Conservation (phyloP, 2,888 invertebrate species). For the Phanerotoma sp. region DNA sequence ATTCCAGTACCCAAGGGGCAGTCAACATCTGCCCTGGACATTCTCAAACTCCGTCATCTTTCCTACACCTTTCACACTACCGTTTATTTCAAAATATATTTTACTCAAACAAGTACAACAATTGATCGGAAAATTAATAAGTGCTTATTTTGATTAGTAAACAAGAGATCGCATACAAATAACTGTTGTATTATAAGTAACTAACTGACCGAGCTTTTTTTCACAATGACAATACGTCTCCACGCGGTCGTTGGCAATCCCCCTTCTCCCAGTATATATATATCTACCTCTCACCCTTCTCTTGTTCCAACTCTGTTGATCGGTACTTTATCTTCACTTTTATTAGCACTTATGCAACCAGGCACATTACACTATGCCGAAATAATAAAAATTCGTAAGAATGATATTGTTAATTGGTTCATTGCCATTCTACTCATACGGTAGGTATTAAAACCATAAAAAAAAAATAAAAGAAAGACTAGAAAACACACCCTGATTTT, state of each 20-base stretch:
- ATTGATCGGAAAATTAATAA: no score
- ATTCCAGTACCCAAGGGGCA: conserved; percentile 32
- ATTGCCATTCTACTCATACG: background rate
- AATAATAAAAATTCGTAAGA: conserved; percentile 21
- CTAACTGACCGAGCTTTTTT: background rate
- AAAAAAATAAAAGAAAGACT: background rate
- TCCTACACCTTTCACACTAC: conserved; percentile 54
- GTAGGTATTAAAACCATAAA: background rate
- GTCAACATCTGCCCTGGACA: conserved; percentile 44
- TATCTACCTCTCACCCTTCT: conserved; percentile 31
- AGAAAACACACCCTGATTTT: conserved; percentile 3
- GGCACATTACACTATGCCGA: conserved; percentile 42
- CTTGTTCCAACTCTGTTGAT: conserved; percentile 34
- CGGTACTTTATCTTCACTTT: conserved; percentile 36
- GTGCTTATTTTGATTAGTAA: no score
- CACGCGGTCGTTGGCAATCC: conserved; percentile 60
- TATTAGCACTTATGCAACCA: conserved; percentile 48
- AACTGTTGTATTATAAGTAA: no score
- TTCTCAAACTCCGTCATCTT: conserved; percentile 41
- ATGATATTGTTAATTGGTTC: background rate
- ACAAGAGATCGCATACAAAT: background rate
- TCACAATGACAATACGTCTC: background rate
- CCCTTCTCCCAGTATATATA: conserved; percentile 52
- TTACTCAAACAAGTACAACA: no score
- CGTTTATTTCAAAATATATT: background rate